A percentile compares a stretch with the other conserved stretches of the same genome.
Evolutionary conservation across 2,113 vertebrate genomes (phyloP).

Genomic region (Columbina picui): DNA sequence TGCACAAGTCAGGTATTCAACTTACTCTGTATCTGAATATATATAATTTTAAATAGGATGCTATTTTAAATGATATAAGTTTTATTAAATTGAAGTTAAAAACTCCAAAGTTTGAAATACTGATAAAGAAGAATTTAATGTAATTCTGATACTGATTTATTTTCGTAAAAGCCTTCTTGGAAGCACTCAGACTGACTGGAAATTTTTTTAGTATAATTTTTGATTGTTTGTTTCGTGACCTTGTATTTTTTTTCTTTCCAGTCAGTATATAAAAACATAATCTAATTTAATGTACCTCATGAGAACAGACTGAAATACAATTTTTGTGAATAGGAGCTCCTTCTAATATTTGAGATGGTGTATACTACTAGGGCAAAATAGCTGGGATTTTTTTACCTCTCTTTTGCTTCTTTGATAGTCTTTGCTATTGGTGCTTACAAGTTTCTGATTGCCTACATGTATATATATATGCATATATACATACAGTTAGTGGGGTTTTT

Average conservation of each 20-base stretch:
- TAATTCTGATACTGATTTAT: conserved; percentile 4
- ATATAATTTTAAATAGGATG: background rate
- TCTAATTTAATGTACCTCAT: background rate
- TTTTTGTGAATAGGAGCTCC: background rate
- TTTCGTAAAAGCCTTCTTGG: conserved; percentile 29
- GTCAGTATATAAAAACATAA: background rate
- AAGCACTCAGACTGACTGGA: background rate
- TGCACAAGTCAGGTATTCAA: background rate
- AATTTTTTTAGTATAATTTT: background rate
- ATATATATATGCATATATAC: too few relatives aligned
- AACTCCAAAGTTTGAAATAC: background rate
- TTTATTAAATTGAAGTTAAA: background rate
- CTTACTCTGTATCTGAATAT: background rate
- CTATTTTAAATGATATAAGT: background rate
- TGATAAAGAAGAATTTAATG: background rate
- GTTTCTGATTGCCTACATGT: background rate
- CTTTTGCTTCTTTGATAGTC: background rate
- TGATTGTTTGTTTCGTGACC: background rate
- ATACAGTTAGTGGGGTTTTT: background rate
- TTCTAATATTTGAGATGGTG: background rate
- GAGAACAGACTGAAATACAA: background rate
- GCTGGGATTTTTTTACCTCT: background rate
- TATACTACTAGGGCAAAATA: background rate
- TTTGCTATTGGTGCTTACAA: background rate
- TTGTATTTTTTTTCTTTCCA: background rate